phyloP scores from a whole-genome alignment of 2,888 invertebrate genomes.

The Ormyrus pomaceus region DNA sequence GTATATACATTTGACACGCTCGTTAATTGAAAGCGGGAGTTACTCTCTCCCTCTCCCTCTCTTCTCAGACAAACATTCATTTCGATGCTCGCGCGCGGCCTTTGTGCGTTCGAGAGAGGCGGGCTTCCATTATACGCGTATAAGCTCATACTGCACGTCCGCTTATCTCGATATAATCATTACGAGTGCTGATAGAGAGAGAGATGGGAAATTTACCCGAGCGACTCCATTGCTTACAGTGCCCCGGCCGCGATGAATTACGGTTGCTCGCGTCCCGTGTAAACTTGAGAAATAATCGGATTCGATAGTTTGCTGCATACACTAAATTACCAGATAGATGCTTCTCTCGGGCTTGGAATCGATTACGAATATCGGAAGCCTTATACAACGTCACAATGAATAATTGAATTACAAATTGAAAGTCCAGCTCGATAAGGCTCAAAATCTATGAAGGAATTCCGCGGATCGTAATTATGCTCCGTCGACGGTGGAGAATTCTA shows the following conservation, averaged over 20 bases:
- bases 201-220: not conserved
- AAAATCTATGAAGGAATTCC: too few relatives aligned
- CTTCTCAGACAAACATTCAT: conserved; percentile 52
- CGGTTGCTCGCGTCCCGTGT: conserved; percentile 1
- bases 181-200: not conserved
- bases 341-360: not conserved
- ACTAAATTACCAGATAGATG: conserved; percentile 12
- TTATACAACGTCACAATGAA: too few relatives aligned
- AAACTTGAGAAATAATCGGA: conserved; percentile 51
- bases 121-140: conserved; percentile 32
- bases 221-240: not conserved
- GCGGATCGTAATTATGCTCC: too few relatives aligned
- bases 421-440: too few relatives aligned
- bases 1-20: conserved; percentile 1
- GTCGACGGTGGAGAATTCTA: too few relatives aligned
- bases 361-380: not conserved
- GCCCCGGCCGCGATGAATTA: conserved; percentile 10
- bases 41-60: conserved; percentile 24
- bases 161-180: conserved; percentile 33
- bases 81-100: conserved; percentile 9
- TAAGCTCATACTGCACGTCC: not conserved
- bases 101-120: not conserved
- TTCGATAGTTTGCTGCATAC: conserved; percentile 29
- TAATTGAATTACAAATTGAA: too few relatives aligned
- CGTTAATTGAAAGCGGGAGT: conserved; percentile 47